Evolutionary conservation across 1,140 invertebrate species (phyloP).

Genomic region (Bombus turneri): DNA sequence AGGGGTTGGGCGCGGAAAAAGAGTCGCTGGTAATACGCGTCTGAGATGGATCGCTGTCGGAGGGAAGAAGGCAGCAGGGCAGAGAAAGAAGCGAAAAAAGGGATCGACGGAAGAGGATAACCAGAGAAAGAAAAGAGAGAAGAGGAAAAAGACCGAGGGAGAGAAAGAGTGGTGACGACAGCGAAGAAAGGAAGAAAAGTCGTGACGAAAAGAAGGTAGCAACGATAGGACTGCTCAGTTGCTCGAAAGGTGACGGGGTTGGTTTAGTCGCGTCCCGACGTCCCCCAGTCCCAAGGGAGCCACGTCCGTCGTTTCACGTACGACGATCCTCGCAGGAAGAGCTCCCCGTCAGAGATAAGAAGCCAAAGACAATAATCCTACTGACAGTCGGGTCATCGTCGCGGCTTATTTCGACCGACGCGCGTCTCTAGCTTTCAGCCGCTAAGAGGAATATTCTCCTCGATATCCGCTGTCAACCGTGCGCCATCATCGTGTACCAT

Average conservation of each 20-base stretch:
- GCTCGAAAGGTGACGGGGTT: conserved; percentile 70
- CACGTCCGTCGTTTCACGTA: conserved; percentile 46
- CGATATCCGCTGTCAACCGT: conserved; percentile 61
- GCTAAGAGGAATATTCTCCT: conserved; percentile 57
- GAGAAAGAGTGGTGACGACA: background rate
- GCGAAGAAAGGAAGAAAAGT: conserved; percentile 23
- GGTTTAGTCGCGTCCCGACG: conserved; percentile 71
- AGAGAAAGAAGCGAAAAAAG: too few species aligned
- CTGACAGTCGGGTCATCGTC: conserved; percentile 78
- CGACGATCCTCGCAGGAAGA: conserved; percentile 65
- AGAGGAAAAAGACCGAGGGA: background rate
- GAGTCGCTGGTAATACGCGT: conserved; percentile 1
- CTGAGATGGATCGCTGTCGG: conserved; percentile 42
- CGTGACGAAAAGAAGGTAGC: conserved; percentile 19
- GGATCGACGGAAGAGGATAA: conserved; percentile 7
- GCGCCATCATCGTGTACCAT: conserved; percentile 31
- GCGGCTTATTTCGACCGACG: conserved; percentile 74
- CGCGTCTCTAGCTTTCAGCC: conserved; percentile 57
- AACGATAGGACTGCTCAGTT: conserved; percentile 56
- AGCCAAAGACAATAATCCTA: conserved; percentile 81
- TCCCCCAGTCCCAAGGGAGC: conserved; percentile 72
- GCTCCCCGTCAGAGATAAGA: conserved; percentile 76
- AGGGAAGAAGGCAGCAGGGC: conserved; percentile 8
- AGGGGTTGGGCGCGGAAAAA: conserved; percentile 13
- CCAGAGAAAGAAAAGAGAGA: conserved; percentile 36